Conservation (phyloP, 1,140 invertebrate species). For the Zaprionus camerounensis region DNA sequence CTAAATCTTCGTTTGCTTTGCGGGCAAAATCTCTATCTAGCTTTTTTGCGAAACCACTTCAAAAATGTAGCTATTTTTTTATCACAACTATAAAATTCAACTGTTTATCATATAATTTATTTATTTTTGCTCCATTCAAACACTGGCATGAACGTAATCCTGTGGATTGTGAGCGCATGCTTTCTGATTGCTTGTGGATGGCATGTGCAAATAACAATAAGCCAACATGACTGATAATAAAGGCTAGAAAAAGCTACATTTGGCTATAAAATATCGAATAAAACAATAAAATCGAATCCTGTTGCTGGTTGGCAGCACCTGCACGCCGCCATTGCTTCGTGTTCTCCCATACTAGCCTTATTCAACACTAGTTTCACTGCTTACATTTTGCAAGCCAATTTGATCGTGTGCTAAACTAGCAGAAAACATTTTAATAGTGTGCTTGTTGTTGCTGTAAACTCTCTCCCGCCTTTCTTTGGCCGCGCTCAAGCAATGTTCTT, state of each 20-base stretch:
- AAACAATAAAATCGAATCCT: not conserved
- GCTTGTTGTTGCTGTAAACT: conserved; percentile 52
- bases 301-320: not conserved
- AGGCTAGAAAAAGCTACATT: not conserved
- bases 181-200: not conserved
- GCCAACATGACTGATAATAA: not conserved
- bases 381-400: conserved; percentile 3
- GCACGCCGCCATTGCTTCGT: not conserved
- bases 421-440: conserved; percentile 68
- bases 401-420: conserved; percentile 12
- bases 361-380: not conserved
- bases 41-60: no score
- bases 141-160: no score
- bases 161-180: not conserved
- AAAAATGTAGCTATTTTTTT: no score
- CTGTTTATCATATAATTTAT: no score
- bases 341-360: not conserved
- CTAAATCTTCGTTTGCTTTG: no score
- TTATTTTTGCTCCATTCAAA: no score
- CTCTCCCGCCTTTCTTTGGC: not conserved
- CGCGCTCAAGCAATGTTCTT: not conserved
- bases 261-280: not conserved
- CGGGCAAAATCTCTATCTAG: no score
- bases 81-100: no score
- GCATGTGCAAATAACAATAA: not conserved